A percentile compares a stretch with the other conserved stretches of the same genome.
Evolutionary conservation across 2,888 invertebrate genomes (phyloP).

Genomic region (Lepidochrysops patricia): DNA sequence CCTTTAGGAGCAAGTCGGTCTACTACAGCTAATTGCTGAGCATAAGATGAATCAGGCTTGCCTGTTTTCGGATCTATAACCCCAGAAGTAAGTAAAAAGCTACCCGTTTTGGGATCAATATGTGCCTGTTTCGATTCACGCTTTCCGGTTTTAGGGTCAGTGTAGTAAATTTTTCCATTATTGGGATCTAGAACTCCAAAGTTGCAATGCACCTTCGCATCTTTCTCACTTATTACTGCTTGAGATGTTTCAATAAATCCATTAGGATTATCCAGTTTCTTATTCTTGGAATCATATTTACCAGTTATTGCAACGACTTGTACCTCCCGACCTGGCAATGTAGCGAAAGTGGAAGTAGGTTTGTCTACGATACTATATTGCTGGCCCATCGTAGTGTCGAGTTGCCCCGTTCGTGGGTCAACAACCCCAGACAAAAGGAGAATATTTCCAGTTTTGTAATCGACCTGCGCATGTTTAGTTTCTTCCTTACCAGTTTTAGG

Average conservation of each 20-base stretch:
- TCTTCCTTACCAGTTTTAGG: conserved; percentile 61
- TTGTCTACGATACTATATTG: conserved; percentile 77
- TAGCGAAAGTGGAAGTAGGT: conserved; percentile 61
- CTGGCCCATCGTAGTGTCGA: conserved; percentile 73
- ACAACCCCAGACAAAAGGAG: conserved; percentile 68
- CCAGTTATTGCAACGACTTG: conserved; percentile 75
- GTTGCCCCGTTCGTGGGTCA: conserved; percentile 75
- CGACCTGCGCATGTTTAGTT: conserved; percentile 55
- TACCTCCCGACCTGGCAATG: conserved; percentile 60
- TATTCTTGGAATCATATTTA: conserved; percentile 75
- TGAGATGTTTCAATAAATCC: conserved; percentile 69
- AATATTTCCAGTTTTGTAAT: conserved; percentile 71
- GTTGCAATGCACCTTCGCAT: conserved; percentile 80
- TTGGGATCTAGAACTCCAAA: conserved; percentile 77
- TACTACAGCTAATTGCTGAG: conserved; percentile 66
- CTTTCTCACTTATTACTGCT: conserved; percentile 79
- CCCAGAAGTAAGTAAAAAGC: conserved; percentile 74
- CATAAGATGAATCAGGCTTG: conserved; percentile 78
- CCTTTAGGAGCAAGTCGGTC: conserved; percentile 62
- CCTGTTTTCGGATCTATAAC: conserved; percentile 77
- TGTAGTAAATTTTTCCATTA: conserved; percentile 72
- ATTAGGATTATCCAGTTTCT: conserved; percentile 73
- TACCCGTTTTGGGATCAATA: conserved; percentile 71
- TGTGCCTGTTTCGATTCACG: conserved; percentile 76
- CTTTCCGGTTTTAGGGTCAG: conserved; percentile 76